These are phyloP conservation scores for Hypothenemus hampei DNA, from an alignment of 1,140 invertebrate species.

Conservation along the genomic window DNA sequence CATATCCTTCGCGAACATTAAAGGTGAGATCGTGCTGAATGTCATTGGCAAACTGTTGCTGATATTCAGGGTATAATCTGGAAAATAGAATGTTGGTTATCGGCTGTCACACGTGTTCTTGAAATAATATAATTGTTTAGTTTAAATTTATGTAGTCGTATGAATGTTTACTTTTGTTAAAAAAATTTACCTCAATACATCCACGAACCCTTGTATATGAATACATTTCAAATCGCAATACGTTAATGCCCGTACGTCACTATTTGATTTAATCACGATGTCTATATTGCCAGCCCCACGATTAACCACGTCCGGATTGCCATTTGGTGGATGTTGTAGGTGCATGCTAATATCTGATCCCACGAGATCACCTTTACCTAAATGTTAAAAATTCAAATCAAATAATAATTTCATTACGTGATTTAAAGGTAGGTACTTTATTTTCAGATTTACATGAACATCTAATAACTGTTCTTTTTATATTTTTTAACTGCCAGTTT, in stretches of 20 bases:
- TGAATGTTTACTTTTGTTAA: too few relatives aligned
- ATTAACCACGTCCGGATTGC: constrained; percentile 45
- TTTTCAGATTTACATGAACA: too few relatives aligned
- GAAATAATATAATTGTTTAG: neutral
- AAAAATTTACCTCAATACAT: constrained; percentile 59
- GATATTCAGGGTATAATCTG: constrained; percentile 88
- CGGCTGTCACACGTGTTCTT: neutral
- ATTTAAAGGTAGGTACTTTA: too few relatives aligned
- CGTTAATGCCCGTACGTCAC: constrained; percentile 86
- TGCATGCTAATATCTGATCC: constrained; percentile 86
- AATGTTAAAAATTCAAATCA: too few relatives aligned
- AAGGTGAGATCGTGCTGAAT: constrained; percentile 94
- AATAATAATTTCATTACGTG: too few relatives aligned
- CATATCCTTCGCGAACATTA: constrained; percentile 90
- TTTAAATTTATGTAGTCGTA: neutral
- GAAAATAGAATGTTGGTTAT: constrained; percentile 4
- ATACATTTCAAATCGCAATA: constrained; percentile 96
- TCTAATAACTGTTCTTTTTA: too few relatives aligned
- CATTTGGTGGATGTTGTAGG: constrained; percentile 53
- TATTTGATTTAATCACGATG: constrained; percentile 85
- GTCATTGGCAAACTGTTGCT: constrained; percentile 87
- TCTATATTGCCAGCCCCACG: constrained; percentile 54
- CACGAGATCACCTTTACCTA: constrained; percentile 96
- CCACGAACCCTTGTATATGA: constrained; percentile 83
- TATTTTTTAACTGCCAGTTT: too few relatives aligned